A percentile compares a stretch with the other conserved stretches of the same genome.
phyloP scores from a whole-genome alignment of 2,113 vertebrate genomes.

The Crocuta crocuta region DNA sequence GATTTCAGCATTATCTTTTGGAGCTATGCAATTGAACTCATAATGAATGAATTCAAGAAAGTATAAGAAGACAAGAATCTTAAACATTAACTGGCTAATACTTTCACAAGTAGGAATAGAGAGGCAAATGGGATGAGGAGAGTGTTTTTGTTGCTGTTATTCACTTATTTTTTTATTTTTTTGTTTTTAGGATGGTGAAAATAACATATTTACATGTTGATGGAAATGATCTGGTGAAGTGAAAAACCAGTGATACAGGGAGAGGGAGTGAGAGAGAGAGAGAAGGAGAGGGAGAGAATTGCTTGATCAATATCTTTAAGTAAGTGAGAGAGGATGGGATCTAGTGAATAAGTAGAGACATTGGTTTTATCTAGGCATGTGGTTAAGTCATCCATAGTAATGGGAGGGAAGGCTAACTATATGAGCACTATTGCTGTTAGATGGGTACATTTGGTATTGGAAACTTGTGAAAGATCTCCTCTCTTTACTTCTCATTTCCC shows the following conservation, averaged over 20 bases:
- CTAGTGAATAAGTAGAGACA: not conserved
- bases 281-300: not conserved
- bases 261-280: not conserved
- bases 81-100: not conserved
- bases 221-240: not conserved
- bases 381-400: not conserved
- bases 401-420: not conserved
- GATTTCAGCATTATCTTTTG: not conserved
- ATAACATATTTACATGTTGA: not conserved
- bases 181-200: not conserved
- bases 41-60: not conserved
- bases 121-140: not conserved
- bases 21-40: not conserved
- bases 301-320: not conserved
- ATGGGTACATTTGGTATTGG: not conserved
- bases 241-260: not conserved
- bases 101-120: not conserved
- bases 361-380: not conserved
- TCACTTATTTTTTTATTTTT: not conserved
- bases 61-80: not conserved
- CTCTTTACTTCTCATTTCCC: not conserved
- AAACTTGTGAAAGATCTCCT: not conserved
- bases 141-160: not conserved
- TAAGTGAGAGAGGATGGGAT: not conserved
- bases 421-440: not conserved